Conservation (phyloP, 2,797 vertebrate species). For the Falco cherrug region DNA sequence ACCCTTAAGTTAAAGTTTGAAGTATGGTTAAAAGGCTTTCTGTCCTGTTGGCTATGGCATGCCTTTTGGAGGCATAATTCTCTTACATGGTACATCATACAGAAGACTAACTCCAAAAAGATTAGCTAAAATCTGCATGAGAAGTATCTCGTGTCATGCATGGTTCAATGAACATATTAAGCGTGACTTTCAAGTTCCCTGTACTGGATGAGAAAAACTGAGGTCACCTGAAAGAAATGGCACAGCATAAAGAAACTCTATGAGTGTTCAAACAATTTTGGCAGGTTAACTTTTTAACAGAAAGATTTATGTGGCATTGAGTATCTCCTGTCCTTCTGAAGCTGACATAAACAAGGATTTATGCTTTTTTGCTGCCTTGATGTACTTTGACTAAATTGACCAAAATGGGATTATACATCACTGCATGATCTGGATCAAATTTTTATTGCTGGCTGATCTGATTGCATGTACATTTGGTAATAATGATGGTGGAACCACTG, state of each 20-base stretch:
- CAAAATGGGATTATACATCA: not conserved
- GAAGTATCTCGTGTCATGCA: not conserved
- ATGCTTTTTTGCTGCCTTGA: not conserved
- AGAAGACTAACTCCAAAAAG: not conserved
- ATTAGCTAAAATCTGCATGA: not conserved
- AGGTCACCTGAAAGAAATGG: not conserved
- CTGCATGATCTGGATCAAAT: not conserved
- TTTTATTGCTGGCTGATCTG: not conserved
- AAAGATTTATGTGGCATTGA: not conserved
- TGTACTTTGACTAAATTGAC: not conserved
- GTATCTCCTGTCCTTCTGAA: not conserved
- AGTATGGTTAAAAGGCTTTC: not conserved
- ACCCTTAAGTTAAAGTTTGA: not conserved
- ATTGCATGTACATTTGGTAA: not conserved
- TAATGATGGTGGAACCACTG: not conserved
- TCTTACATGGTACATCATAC: not conserved
- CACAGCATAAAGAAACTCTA: not conserved
- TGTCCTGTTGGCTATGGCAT: rapidly evolving
- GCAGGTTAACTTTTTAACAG: not conserved
- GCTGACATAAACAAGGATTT: not conserved
- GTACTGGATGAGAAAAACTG: not conserved
- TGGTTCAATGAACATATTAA: not conserved
- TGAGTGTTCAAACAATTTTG: not conserved
- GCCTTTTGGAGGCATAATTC: not conserved
- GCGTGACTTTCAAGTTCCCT: not conserved